Evolutionary conservation across 2,888 invertebrate species (phyloP), one percentile per base, ranked within the genome.

Genomic region (Rhagium mordax): DNA sequence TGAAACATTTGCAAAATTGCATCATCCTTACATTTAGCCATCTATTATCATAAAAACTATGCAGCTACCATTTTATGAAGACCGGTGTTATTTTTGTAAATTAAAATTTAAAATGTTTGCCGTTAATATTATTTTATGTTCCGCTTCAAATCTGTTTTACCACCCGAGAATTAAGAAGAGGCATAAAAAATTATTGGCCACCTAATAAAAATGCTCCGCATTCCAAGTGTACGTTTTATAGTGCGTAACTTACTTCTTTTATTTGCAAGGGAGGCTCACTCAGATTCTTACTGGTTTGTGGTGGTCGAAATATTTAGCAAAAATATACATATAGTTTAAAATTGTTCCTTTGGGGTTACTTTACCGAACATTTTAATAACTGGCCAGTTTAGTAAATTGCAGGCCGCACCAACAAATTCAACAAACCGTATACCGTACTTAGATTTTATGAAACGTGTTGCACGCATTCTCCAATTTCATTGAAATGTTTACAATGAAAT

Each of bases 401-500:
- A 10, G 1, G 13, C 4, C 13, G 4, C 3, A n/a, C 41, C 13
- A 41, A 41, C n/a, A 41, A 41, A 13, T 15, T 41, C 41, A 41
- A 41, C n/a, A 41, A n/a, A 5, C 41, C 5, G 41, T 41, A 3
- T 10, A 5, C 41, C n/a, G 41, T 41, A n/a, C 24, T n/a, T 41
- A 41, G n/a, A 41, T 41, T 41, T 41, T 13, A 41, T 41, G 41
- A 41, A 41, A 41, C n/a, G 13, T 41, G 1, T 41, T 41, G 24
- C 41, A n/a, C n/a, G 13, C 5, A 41, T 41, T 41, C n/a, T 41
- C n/a, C n/a, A 41, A 41, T 41, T 41, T 41, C 13, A 24, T 24
- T 24, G 24, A 24, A 41, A 41, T 41, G 41, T n/a, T 24, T 48
- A 68, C 68, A 68, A 68, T 57, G 29, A 21, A 59, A 18, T 27